Evolutionary conservation across 2,888 invertebrate genomes (phyloP).

Genomic region (Mantis religiosa): DNA sequence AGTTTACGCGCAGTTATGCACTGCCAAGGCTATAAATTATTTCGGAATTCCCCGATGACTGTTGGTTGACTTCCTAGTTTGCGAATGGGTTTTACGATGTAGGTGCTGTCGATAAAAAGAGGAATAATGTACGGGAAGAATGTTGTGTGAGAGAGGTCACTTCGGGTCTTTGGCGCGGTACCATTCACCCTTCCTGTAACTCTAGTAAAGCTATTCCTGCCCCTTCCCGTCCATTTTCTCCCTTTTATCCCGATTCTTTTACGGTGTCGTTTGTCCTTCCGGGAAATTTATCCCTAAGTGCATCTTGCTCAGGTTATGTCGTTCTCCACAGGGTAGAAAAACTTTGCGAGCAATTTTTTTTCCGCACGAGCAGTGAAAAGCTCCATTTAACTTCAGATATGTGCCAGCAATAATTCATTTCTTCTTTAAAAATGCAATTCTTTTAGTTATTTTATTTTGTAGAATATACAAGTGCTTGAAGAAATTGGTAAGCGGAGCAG

Average conservation of each 20-base stretch:
- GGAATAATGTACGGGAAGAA: not conserved
- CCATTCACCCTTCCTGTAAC: not conserved
- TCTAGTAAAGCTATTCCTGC: not conserved
- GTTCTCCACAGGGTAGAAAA: not conserved
- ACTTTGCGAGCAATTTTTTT: not conserved
- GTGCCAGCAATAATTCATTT: not conserved
- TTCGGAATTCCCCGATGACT: no score
- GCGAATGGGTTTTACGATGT: not conserved
- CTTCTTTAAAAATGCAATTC: not conserved
- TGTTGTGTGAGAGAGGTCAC: not conserved
- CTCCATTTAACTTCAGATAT: not conserved
- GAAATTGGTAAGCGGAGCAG: not conserved
- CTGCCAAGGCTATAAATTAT: no score
- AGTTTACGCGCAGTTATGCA: no score
- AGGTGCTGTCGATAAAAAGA: not conserved
- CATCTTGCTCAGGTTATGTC: not conserved
- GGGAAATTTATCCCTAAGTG: not conserved
- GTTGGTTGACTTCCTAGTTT: not conserved
- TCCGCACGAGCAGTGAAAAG: not conserved
- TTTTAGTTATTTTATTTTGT: not conserved
- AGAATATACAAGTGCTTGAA: not conserved
- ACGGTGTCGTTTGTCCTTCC: not conserved
- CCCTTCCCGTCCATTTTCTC: not conserved
- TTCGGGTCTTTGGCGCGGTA: not conserved
- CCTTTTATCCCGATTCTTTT: not conserved